Conservation (phyloP, 2,113 vertebrate genomes). For the Narcine bancroftii region DNA sequence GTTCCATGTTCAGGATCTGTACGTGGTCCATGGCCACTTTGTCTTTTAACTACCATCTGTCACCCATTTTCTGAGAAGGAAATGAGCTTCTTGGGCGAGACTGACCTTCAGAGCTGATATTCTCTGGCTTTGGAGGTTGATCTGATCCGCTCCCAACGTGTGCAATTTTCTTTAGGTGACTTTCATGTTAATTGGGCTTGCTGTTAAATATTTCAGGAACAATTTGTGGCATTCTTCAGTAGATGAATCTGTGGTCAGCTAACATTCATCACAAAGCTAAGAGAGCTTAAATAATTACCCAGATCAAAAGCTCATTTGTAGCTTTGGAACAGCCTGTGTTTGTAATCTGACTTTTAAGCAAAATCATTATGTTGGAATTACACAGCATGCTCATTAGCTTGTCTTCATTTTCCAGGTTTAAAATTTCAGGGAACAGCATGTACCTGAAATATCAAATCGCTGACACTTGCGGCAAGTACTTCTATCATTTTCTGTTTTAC, state of each 20-base stretch:
- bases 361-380: neutral
- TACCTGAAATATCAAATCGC: neutral
- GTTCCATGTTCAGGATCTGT: neutral
- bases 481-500: neutral
- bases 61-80: neutral
- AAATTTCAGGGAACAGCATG: neutral
- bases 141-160: neutral
- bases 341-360: neutral
- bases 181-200: neutral
- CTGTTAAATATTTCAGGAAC: neutral
- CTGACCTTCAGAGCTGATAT: neutral
- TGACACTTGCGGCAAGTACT: neutral
- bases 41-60: neutral
- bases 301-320: neutral
- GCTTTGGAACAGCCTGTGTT: neutral
- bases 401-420: neutral
- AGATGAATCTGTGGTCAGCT: neutral
- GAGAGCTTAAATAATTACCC: neutral
- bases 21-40: neutral
- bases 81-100: neutral
- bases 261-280: neutral
- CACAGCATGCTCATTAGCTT: neutral
- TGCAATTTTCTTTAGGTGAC: neutral
- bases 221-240: neutral
- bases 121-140: neutral